These are phyloP conservation scores for Drosophila orosa DNA, from an alignment of 1,140 invertebrate genomes.

Conservation along the genomic window DNA sequence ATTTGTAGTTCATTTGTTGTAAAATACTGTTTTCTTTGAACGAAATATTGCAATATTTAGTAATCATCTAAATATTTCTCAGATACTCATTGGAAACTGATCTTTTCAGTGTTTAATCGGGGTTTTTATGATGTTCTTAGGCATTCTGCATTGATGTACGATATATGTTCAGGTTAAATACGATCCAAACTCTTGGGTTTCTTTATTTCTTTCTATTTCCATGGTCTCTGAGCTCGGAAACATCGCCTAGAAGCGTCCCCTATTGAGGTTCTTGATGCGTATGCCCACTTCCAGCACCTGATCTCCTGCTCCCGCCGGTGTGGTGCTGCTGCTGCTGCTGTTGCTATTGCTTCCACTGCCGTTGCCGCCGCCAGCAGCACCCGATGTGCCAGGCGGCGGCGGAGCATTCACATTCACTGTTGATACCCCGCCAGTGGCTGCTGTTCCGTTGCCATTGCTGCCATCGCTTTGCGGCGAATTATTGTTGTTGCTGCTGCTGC, in stretches of 20 bases:
- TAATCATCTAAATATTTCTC: not conserved
- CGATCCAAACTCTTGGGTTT: not conserved
- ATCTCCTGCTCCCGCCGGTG: conserved; percentile 44
- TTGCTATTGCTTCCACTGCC: conserved; percentile 39
- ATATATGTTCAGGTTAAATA: not conserved
- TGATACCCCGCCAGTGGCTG: not conserved
- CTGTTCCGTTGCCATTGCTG: conserved; percentile 62
- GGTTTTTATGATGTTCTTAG: not conserved
- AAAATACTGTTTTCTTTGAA: conserved; percentile 7
- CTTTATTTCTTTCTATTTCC: not conserved
- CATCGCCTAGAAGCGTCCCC: conserved; percentile 54
- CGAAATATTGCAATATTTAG: not conserved
- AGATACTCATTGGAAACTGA: not conserved
- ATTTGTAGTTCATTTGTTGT: not conserved
- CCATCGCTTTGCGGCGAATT: conserved; percentile 72
- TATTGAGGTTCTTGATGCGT: conserved; percentile 80
- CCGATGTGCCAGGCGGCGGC: not conserved
- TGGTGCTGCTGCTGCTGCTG: conserved; percentile 35
- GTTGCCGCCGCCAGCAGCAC: conserved; percentile 10
- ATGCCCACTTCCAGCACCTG: conserved; percentile 81
- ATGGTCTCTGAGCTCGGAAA: not conserved
- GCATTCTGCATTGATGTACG: not conserved
- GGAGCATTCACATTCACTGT: not conserved
- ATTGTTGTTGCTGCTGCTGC: conserved; percentile 69
- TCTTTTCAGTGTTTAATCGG: not conserved